Evolutionary conservation across 1,140 invertebrate genomes (phyloP).

Genomic region (Physella acuta): DNA sequence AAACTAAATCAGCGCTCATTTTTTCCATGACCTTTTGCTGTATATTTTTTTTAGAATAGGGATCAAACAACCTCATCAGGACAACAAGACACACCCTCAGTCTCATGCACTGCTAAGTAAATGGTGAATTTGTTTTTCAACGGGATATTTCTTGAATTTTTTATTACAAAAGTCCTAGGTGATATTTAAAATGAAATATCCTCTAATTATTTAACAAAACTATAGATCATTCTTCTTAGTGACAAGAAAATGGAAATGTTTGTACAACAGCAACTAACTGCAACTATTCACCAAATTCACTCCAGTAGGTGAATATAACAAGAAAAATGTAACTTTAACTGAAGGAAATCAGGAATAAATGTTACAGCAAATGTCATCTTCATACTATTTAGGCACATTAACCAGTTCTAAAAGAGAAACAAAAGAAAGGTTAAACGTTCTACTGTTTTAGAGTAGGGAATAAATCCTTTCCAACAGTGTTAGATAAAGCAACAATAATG

Average conservation of each 20-base stretch:
- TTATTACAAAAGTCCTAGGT: no score
- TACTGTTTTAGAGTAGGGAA: not conserved
- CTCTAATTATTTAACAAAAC: no score
- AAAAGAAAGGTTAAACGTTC: not conserved
- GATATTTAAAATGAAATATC: no score
- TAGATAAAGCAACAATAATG: no score
- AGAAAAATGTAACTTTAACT: not conserved
- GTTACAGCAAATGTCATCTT: not conserved
- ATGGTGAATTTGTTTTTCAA: no score
- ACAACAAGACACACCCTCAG: not conserved
- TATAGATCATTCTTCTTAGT: no score
- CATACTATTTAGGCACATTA: not conserved
- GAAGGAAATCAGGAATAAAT: constrained; percentile 4
- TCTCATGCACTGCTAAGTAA: constrained; percentile 22
- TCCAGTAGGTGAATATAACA: constrained; percentile 16
- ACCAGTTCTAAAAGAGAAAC: not conserved
- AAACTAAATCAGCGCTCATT: no score
- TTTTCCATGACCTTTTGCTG: constrained; percentile 24
- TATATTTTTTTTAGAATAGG: no score
- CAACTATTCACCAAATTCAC: constrained; percentile 27
- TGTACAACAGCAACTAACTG: constrained; percentile 30
- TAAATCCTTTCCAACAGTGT: no score
- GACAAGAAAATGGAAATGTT: constrained; percentile 19
- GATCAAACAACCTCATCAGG: not conserved
- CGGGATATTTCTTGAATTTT: no score